Percentiles rank a stretch among this genome's conserved stretches.
These are phyloP conservation scores for Natrix natrix DNA, from an alignment of 2,797 vertebrate genomes.

Conservation along the genomic window DNA sequence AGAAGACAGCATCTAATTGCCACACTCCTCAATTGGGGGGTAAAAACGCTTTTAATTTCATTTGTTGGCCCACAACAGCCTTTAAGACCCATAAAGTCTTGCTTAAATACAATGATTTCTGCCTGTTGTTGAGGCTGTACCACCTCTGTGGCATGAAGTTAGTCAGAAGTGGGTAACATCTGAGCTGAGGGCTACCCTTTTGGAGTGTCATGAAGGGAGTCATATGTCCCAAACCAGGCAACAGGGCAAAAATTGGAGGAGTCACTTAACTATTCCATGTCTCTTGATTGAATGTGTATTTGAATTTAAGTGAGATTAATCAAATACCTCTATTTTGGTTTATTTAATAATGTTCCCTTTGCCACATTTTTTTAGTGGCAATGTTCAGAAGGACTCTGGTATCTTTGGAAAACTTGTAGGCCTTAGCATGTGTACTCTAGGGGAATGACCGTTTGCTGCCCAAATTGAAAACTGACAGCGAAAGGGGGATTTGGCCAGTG, in stretches of 20 bases:
- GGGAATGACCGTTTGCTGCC: background rate
- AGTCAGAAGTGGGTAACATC: background rate
- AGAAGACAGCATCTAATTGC: background rate
- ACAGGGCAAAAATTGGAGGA: background rate
- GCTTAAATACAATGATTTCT: background rate
- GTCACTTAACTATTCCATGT: background rate
- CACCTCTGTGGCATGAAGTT: background rate
- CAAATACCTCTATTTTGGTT: background rate
- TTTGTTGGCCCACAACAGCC: background rate
- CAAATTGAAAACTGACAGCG: background rate
- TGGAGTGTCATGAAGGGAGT: background rate
- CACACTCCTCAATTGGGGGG: background rate
- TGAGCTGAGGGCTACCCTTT: background rate
- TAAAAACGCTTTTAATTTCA: background rate
- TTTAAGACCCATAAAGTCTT: background rate
- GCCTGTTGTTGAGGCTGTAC: background rate
- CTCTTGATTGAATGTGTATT: background rate
- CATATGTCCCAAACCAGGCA: background rate
- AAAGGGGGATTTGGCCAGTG: background rate
- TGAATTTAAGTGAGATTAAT: background rate
- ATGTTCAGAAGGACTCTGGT: background rate
- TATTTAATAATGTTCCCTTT: background rate
- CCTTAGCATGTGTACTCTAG: background rate
- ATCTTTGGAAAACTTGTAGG: background rate
- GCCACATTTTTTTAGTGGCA: background rate